Evolutionary conservation across 2,113 vertebrate genomes (phyloP).

Genomic region (Archocentrus centrarchus): DNA sequence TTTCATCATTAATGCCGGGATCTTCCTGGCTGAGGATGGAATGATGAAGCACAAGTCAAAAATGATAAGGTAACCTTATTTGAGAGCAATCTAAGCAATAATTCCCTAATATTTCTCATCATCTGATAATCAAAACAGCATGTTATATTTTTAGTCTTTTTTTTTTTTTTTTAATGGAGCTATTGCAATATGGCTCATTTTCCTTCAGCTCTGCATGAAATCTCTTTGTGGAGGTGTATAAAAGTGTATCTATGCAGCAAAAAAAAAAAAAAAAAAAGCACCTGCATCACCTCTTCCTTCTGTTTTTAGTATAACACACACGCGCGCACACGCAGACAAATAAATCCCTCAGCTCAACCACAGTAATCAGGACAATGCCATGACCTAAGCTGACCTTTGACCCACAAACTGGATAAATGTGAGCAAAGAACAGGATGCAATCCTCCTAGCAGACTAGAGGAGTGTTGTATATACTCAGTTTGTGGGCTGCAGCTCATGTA

Average conservation of each 20-base stretch:
- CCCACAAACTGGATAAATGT: conserved; percentile 51
- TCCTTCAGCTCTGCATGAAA: neutral
- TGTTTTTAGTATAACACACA: conserved; percentile 19
- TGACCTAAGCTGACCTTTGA: conserved; percentile 48
- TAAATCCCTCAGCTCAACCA: conserved; percentile 43
- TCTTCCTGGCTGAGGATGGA: neutral
- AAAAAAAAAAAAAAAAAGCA: neutral
- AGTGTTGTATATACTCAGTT: neutral
- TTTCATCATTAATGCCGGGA: neutral
- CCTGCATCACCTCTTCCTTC: neutral
- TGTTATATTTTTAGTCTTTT: neutral
- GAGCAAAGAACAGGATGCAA: neutral
- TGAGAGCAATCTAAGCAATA: neutral
- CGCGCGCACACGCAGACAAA: neutral
- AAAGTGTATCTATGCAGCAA: neutral
- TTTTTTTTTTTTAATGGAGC: neutral
- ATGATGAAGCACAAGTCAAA: neutral
- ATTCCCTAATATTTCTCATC: neutral
- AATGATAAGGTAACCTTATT: neutral
- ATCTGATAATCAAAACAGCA: neutral
- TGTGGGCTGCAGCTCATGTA: neutral
- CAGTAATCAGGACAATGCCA: conserved; percentile 50
- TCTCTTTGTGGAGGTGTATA: neutral
- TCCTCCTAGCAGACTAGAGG: conserved; percentile 2
- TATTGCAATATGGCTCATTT: neutral